Conservation (phyloP, 2,113 vertebrate genomes). For the Edolisoma coerulescens region DNA sequence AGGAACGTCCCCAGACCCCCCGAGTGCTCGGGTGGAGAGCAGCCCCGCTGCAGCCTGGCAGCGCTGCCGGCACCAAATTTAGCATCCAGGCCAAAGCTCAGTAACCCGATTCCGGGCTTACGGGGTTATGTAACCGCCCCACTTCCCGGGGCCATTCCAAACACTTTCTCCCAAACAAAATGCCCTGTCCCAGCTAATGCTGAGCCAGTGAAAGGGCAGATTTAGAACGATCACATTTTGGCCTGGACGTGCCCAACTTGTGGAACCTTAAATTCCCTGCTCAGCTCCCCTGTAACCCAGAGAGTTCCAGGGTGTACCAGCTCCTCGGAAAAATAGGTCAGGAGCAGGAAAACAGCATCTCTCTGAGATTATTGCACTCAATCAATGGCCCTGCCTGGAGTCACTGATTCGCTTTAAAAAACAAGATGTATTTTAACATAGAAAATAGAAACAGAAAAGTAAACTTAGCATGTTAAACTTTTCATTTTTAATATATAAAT, state of each 20-base stretch:
- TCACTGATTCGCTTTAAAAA: background rate
- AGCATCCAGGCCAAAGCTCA: background rate
- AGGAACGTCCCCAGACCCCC: background rate
- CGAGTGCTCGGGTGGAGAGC: background rate
- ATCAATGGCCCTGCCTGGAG: background rate
- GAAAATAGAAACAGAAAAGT: background rate
- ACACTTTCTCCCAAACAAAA: background rate
- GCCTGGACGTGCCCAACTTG: background rate
- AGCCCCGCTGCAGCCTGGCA: background rate
- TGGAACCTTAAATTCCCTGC: background rate
- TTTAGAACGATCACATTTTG: background rate
- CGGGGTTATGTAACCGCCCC: background rate
- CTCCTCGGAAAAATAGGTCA: slow-evolving; percentile 20
- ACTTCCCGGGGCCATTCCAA: background rate
- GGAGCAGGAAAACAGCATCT: background rate
- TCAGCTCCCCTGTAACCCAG: background rate
- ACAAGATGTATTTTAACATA: rapidly evolving
- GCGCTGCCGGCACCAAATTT: background rate
- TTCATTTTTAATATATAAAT: background rate
- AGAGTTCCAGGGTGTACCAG: background rate
- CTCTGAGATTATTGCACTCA: rapidly evolving
- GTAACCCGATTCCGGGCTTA: background rate
- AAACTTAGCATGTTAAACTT: background rate
- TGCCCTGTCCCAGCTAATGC: background rate
- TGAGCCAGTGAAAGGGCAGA: background rate